These are phyloP conservation scores for Eupithecia subfuscata DNA, from an alignment of 2,888 invertebrate genomes.

Conservation along the genomic window DNA sequence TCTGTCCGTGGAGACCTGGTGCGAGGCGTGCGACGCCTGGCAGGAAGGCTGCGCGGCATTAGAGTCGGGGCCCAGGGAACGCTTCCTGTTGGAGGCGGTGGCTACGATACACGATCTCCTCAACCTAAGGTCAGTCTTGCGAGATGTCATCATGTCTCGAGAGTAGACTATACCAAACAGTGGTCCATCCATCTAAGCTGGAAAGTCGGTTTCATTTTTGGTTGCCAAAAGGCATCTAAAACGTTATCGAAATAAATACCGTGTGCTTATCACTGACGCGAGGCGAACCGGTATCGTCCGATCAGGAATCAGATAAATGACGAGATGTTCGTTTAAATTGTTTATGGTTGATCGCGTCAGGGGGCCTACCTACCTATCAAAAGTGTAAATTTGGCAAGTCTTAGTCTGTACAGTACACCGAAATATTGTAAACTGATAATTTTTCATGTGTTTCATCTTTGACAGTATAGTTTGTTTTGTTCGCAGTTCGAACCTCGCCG, in stretches of 20 bases:
- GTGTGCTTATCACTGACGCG: not conserved
- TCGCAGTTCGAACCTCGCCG: not conserved
- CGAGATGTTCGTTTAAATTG: not conserved
- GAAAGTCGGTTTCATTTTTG: too few species aligned
- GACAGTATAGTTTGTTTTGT: not conserved
- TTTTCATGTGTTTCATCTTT: too few species aligned
- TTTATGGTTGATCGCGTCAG: not conserved
- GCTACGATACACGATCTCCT: slow-evolving; percentile 27
- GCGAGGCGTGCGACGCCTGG: slow-evolving; percentile 84
- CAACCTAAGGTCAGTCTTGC: slow-evolving; percentile 21
- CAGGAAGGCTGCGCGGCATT: slow-evolving; percentile 67
- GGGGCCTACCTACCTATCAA: not conserved
- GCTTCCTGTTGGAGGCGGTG: slow-evolving; percentile 27
- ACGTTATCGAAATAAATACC: not conserved
- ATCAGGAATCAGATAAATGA: not conserved
- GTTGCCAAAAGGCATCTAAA: too few species aligned
- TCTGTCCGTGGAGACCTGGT: slow-evolving; percentile 76
- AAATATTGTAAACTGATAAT: too few species aligned
- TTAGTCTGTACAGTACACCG: too few species aligned
- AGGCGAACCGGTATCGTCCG: not conserved
- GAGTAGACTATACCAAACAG: too few species aligned
- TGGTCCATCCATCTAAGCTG: too few species aligned
- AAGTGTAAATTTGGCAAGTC: too few species aligned
- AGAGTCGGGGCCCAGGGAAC: slow-evolving; percentile 24
- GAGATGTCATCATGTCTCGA: too few species aligned